Evolutionary conservation across 2,113 vertebrate species (phyloP).

Genomic region (Austrofundulus limnaeus): DNA sequence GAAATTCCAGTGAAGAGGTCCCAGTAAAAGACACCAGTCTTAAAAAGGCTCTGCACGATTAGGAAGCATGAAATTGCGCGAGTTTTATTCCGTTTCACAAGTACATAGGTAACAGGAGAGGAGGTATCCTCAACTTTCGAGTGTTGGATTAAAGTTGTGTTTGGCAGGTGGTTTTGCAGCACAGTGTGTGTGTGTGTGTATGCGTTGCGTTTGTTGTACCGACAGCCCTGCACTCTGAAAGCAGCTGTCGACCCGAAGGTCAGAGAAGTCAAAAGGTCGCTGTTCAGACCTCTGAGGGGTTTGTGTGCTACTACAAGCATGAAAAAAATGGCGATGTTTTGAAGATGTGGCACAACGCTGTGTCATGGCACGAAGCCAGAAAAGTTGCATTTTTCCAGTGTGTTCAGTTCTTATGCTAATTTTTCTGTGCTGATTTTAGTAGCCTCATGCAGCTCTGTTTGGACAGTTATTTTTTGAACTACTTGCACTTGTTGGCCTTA

Average conservation of each 20-base stretch:
- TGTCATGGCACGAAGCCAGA: neutral
- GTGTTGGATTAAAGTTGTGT: neutral
- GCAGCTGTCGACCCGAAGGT: constrained; percentile 63
- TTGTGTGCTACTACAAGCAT: neutral
- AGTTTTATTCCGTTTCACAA: constrained; percentile 12
- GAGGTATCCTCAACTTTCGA: neutral
- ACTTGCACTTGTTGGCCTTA: too few species aligned
- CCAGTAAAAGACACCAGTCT: constrained; percentile 36
- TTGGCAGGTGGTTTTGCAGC: neutral
- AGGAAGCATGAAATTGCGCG: constrained; percentile 18
- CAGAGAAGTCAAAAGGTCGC: constrained; percentile 47
- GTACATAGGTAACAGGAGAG: neutral
- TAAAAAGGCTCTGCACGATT: constrained; percentile 26
- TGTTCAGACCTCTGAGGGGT: constrained; percentile 13
- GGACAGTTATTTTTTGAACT: too few species aligned
- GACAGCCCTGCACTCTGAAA: constrained; percentile 43
- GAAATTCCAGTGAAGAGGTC: constrained; percentile 33
- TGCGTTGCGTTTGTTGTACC: constrained; percentile 54
- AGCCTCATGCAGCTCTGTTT: too few species aligned
- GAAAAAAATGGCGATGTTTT: neutral
- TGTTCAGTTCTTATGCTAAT: neutral
- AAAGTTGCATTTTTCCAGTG: neutral
- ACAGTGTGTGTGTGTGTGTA: constrained; percentile 29
- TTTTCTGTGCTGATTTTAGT: neutral
- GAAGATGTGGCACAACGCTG: neutral